These are phyloP conservation scores for Esox lucius DNA, from an alignment of 2,797 vertebrate genomes.

Conservation along the genomic window DNA sequence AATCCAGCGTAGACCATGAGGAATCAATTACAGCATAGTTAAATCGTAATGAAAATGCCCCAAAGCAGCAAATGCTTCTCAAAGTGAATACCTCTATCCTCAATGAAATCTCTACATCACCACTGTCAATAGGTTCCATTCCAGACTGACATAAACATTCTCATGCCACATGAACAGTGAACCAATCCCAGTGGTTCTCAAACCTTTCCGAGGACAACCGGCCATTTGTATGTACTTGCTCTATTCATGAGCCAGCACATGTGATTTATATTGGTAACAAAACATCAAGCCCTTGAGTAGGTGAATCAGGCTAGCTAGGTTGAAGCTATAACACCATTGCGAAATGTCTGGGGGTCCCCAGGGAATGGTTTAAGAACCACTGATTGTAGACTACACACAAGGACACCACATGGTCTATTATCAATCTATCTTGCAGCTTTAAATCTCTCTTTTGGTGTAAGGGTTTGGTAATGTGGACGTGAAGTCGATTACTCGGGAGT, in stretches of 20 bases:
- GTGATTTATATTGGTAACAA: too few species aligned
- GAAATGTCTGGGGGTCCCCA: too few species aligned
- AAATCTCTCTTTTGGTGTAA: slow-evolving; percentile 23
- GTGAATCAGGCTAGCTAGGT: too few species aligned
- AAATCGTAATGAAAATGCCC: slow-evolving; percentile 74
- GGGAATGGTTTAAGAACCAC: slow-evolving; percentile 36
- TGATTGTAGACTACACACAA: slow-evolving; percentile 32
- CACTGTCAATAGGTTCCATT: slow-evolving; percentile 32
- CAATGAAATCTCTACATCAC: slow-evolving; percentile 16
- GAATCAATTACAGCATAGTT: slow-evolving; percentile 84
- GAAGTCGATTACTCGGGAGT: slow-evolving; percentile 44
- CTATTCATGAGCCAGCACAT: too few species aligned
- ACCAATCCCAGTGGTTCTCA: too few species aligned
- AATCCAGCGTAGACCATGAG: slow-evolving; percentile 77
- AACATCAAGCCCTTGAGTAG: too few species aligned
- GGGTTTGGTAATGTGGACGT: slow-evolving; percentile 47
- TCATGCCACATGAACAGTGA: background rate
- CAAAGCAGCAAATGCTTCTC: slow-evolving; percentile 39
- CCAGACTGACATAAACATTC: slow-evolving; percentile 71
- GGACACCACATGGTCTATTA: background rate
- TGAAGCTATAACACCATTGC: too few species aligned
- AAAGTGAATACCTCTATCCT: background rate
- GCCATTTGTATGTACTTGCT: too few species aligned
- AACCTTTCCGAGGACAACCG: too few species aligned
- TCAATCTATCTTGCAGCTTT: slow-evolving; percentile 18